Evolutionary conservation across 2,888 invertebrate genomes (phyloP).

Genomic region (Venustoraphidia nigricollis): DNA sequence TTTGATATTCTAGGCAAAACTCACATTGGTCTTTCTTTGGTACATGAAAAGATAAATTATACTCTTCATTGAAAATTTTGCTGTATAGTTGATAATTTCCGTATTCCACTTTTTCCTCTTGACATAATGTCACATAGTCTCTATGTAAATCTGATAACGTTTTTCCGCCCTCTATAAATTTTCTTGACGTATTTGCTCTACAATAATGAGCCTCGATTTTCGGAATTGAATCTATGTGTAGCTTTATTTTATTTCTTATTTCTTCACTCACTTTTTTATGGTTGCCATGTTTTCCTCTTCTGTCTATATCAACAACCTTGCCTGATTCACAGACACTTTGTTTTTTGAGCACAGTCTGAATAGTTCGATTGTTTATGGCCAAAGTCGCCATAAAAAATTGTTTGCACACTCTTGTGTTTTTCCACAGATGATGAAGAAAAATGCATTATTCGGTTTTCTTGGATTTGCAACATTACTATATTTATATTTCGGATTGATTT

Average conservation of each 20-base stretch:
- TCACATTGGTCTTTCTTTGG: conserved; percentile 12
- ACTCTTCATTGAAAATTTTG: conserved; percentile 10
- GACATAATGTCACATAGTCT: conserved; percentile 12
- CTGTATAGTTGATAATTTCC: conserved; percentile 6
- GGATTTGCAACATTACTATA: no score
- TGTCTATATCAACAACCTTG: not conserved
- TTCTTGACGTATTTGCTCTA: conserved; percentile 9
- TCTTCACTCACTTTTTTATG: conserved; percentile 6
- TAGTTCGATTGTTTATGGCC: conserved; percentile 11
- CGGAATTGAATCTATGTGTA: conserved; percentile 12
- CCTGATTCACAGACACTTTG: conserved; percentile 4
- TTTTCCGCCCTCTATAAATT: conserved; percentile 15
- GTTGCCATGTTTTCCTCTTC: conserved; percentile 7
- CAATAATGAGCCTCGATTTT: conserved; percentile 13
- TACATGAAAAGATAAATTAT: conserved; percentile 8
- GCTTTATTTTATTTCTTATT: conserved; percentile 11
- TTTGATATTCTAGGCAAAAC: conserved; percentile 10
- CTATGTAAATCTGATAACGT: conserved; percentile 13
- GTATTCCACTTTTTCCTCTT: conserved; percentile 7
- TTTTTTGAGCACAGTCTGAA: conserved; percentile 10
- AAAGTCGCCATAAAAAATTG: conserved; percentile 9
- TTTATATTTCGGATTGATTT: no score
- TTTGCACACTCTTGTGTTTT: no score
- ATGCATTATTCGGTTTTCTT: no score
- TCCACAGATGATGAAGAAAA: no score